phyloP scores from a whole-genome alignment of 2,888 invertebrate species.

The Tachina lurida region DNA sequence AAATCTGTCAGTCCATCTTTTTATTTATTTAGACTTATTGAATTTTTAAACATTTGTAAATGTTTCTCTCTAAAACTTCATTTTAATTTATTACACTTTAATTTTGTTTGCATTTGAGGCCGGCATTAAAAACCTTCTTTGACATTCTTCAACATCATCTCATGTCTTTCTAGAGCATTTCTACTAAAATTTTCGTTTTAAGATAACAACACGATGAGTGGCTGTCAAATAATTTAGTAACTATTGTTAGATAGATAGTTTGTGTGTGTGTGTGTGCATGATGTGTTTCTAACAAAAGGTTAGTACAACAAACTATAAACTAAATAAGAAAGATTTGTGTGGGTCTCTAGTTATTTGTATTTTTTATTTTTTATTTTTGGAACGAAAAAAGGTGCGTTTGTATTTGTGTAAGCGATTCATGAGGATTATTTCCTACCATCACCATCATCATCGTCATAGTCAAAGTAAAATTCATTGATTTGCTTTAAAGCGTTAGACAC shows the following conservation, averaged over 20 bases:
- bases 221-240: conserved; percentile 68
- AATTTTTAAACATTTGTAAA: conserved; percentile 6
- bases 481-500: conserved; percentile 62
- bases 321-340: conserved; percentile 59
- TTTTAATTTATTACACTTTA: conserved; percentile 35
- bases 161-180: conserved; percentile 35
- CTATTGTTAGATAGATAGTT: conserved; percentile 46
- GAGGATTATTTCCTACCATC: conserved; percentile 8
- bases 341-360: conserved; percentile 54
- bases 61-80: neutral
- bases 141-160: conserved; percentile 20
- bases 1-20: neutral
- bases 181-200: conserved; percentile 22
- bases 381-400: conserved; percentile 52
- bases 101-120: neutral
- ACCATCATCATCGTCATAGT: conserved; percentile 16
- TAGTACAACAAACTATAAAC: conserved; percentile 50
- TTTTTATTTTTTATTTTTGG: neutral
- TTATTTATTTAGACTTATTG: conserved; percentile 45
- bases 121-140: conserved; percentile 18
- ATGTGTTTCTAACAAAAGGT: conserved; percentile 17
- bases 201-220: conserved; percentile 45
- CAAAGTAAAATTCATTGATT: conserved; percentile 35
- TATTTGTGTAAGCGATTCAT: conserved; percentile 17
- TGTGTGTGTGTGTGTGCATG: conserved; percentile 3